Percentiles rank a stretch among this genome's conserved stretches.
Conservation (phyloP, 2,113 vertebrate species). For the Mobula birostris region DNA sequence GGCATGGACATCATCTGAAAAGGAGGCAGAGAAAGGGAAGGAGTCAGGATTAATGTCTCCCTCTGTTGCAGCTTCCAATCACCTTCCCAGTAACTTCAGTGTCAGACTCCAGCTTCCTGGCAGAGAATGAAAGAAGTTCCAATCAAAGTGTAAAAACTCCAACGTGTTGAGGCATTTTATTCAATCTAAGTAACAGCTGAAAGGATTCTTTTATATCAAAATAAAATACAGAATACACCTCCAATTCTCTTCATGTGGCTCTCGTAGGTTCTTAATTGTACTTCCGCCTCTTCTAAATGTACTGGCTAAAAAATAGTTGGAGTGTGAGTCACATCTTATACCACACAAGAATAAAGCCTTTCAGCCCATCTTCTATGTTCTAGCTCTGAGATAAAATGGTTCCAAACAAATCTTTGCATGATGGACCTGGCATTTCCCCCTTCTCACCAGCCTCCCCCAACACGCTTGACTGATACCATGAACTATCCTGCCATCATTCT, state of each 20-base stretch:
- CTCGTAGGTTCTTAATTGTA: background rate
- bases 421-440: too few relatives aligned
- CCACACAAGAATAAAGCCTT: background rate
- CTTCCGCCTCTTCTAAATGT: background rate
- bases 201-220: background rate
- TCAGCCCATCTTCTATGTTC: background rate
- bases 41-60: too few relatives aligned
- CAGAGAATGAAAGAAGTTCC: background rate
- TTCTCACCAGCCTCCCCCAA: too few relatives aligned
- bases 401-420: background rate
- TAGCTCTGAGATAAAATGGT: background rate
- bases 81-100: conserved; percentile 45
- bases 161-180: background rate
- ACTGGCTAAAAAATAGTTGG: background rate
- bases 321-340: background rate
- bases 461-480: too few relatives aligned
- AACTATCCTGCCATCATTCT: too few relatives aligned
- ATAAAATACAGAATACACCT: background rate
- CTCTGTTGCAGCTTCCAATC: conserved; percentile 37
- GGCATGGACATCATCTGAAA: too few relatives aligned
- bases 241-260: background rate
- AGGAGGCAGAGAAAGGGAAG: too few relatives aligned
- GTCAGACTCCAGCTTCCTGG: conserved; percentile 45
- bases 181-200: background rate
- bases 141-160: background rate